phyloP scores from a whole-genome alignment of 2,113 vertebrate genomes.

The Bos indicus region DNA sequence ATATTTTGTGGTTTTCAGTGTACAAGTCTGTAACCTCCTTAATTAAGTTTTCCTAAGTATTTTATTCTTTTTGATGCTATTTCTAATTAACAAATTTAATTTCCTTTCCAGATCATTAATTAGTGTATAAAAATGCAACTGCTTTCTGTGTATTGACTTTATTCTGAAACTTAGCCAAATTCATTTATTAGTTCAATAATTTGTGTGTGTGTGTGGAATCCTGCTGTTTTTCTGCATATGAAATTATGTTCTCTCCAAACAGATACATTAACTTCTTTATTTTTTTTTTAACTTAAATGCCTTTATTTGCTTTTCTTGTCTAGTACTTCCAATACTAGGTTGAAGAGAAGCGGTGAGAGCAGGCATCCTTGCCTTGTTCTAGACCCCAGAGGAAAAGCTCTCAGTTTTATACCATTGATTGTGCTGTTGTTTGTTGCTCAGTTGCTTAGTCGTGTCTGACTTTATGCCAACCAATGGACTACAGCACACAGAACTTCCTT shows the following conservation, averaged over 20 bases:
- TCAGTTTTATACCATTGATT: background rate
- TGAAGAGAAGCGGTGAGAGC: background rate
- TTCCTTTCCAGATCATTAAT: background rate
- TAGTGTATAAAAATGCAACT: background rate
- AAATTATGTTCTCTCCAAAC: background rate
- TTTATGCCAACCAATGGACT: too few species aligned
- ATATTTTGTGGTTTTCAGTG: background rate
- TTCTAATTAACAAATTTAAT: background rate
- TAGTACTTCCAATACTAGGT: background rate
- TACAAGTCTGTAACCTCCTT: background rate
- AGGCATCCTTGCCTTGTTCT: background rate
- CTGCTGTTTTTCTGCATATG: background rate
- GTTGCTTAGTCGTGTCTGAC: background rate
- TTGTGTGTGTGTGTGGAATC: background rate
- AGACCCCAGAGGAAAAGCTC: background rate
- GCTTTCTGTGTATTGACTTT: background rate
- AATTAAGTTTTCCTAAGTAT: background rate
- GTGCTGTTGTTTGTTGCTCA: background rate
- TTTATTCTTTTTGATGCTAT: background rate
- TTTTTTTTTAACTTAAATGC: background rate
- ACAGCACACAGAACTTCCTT: too few species aligned
- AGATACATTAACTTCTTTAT: background rate
- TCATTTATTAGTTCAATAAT: background rate
- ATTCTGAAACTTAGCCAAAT: background rate
- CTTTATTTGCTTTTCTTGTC: background rate